Evolutionary conservation across 1,140 invertebrate species (phyloP), one percentile per base, ranked within the genome.

Genomic region (Rhagoletis pomonella): DNA sequence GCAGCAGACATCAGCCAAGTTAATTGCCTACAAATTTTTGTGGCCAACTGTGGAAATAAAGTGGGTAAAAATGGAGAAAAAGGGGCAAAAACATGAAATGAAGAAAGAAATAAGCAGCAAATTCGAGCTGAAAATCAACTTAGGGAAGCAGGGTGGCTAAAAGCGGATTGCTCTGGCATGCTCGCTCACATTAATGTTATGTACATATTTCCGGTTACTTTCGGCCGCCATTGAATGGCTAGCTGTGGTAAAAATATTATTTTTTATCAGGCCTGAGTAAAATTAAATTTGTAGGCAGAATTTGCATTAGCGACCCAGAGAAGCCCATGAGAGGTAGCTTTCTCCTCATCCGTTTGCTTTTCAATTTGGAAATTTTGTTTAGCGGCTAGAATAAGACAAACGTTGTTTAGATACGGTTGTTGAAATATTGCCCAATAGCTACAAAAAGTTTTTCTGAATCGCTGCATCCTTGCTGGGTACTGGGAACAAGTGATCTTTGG

Each of bases 21-120:
- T 81, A 81, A 81, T 81, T 81, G 73, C 47, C 44, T 81, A 58
- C 44, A 47, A 81, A 55, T 81, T 81, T 81, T 55, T 4, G 73
- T 17, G 12, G 5, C 14, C 7, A 55, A 50, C 44, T 50, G 29
- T 29, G 29, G 29, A 29, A 29, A 29, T 39, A n/a, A 77, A 19
- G 44, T 9, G 19, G 50, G n/a, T 7, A 39, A 19, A 39, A 77
- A 77, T 1, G 9, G 44, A 3, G 47, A n/a, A 62, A 14, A 62
- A 62, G 60, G n/a, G n/a, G 1, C 1, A 7, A 62, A 62, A 62
- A 62, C 0, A 4, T 14, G 17, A 14, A 9, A 62, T 62, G 17
- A 62, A 62, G 17, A 1, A 4, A 62, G 17, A 14, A 9, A 9
- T 62, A 62, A 14, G 12, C 4, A 62, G 60, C 12, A 62, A 62